Evolutionary conservation across 2,797 vertebrate species (phyloP).

Genomic region (Pseudocheirus occidentalis): DNA sequence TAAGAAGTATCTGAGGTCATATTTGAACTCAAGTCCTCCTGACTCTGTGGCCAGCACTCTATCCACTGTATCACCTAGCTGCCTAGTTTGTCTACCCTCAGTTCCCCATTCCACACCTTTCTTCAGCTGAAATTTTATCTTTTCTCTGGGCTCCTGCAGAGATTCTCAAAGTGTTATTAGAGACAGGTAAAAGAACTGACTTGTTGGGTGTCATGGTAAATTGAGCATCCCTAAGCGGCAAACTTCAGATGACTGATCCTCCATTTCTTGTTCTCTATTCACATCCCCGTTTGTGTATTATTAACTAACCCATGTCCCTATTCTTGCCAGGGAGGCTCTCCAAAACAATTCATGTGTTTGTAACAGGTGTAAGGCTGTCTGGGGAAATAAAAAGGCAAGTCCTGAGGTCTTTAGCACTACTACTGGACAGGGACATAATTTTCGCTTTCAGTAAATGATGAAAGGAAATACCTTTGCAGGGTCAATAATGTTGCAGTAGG

Average conservation of each 20-base stretch:
- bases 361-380: background rate
- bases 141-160: background rate
- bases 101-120: background rate
- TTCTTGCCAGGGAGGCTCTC: background rate
- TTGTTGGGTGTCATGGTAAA: background rate
- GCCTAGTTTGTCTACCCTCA: background rate
- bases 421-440: background rate
- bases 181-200: background rate
- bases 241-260: background rate
- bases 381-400: background rate
- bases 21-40: background rate
- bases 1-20: background rate
- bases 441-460: background rate
- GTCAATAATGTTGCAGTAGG: background rate
- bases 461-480: background rate
- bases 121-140: background rate
- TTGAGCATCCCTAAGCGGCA: background rate
- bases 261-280: background rate
- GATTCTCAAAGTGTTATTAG: background rate
- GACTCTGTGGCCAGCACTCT: background rate
- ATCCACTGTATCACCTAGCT: background rate
- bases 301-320: background rate
- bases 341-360: background rate
- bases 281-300: background rate
- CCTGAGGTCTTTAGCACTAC: conserved; percentile 22